Percentiles rank a stretch among this genome's conserved stretches.
Evolutionary conservation across 2,888 invertebrate genomes (phyloP).

Genomic region (Aspidiotus rigidus): DNA sequence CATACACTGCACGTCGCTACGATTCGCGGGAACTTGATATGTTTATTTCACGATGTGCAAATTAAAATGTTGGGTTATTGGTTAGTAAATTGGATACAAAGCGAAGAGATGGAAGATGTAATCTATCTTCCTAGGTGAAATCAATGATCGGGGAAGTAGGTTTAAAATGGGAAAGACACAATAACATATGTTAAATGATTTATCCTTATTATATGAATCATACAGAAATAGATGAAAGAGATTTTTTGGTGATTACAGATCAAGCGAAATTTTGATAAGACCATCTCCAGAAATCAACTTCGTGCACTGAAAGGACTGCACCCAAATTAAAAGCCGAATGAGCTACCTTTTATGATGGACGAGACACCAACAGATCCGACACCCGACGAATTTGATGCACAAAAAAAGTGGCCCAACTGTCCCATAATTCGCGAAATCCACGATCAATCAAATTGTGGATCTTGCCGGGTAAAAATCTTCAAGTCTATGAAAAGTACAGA

Average conservation of each 20-base stretch:
- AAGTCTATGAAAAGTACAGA: too few species aligned
- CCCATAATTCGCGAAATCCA: slow-evolving; percentile 73
- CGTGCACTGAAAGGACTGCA: slow-evolving; percentile 61
- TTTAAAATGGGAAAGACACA: too few species aligned
- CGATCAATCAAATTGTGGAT: slow-evolving; percentile 83
- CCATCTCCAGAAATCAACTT: slow-evolving; percentile 54
- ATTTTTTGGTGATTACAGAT: slow-evolving; percentile 46
- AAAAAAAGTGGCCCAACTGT: slow-evolving; percentile 73
- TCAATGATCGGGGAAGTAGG: too few species aligned
- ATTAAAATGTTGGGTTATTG: too few species aligned
- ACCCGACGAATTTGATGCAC: slow-evolving; percentile 60
- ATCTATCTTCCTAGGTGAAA: too few species aligned
- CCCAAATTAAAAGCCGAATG: slow-evolving; percentile 43
- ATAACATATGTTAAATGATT: too few species aligned
- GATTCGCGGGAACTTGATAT: too few species aligned
- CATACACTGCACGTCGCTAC: too few species aligned
- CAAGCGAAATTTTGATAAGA: slow-evolving; percentile 61
- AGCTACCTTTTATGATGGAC: slow-evolving; percentile 7
- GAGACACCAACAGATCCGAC: background rate
- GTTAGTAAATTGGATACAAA: too few species aligned
- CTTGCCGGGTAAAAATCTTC: slow-evolving; percentile 64
- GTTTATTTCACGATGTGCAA: too few species aligned
- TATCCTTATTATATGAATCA: too few species aligned
- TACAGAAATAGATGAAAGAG: background rate
- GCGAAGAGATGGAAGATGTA: too few species aligned